Percentiles rank a stretch among this genome's conserved stretches.
phyloP scores from a whole-genome alignment of 2,888 invertebrate species.

The Conchocele bisecta region DNA sequence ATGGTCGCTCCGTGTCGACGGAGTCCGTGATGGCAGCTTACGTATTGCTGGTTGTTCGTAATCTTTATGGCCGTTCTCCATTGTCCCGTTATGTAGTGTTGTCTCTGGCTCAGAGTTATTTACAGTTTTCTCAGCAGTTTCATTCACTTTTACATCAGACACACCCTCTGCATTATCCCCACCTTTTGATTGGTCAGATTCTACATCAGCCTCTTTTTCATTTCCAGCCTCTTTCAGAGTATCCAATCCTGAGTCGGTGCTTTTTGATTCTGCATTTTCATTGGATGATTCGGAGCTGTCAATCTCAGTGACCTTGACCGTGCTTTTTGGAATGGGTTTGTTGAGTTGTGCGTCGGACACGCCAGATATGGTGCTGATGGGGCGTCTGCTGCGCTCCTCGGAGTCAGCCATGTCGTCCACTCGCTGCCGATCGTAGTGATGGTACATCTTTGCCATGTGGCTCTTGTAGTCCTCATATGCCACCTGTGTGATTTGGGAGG shows the following conservation, averaged over 20 bases:
- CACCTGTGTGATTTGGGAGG: no score
- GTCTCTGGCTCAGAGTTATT: slow-evolving; percentile 7
- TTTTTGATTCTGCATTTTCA: slow-evolving; percentile 44
- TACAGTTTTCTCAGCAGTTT: slow-evolving; percentile 5
- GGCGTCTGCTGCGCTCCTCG: slow-evolving; percentile 94
- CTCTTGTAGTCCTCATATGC: slow-evolving; percentile 99
- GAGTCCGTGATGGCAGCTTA: slow-evolving; percentile 57
- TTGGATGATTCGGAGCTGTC: slow-evolving; percentile 48
- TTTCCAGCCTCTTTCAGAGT: slow-evolving; percentile 15
- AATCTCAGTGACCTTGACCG: slow-evolving; percentile 77
- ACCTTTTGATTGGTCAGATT: slow-evolving; percentile 24
- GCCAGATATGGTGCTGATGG: slow-evolving; percentile 97
- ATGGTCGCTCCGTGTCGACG: slow-evolving; percentile 64
- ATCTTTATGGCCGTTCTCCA: slow-evolving; percentile 10
- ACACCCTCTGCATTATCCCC: slow-evolving; percentile 10
- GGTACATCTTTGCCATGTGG: slow-evolving; percentile 96
- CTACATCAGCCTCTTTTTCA: slow-evolving; percentile 33
- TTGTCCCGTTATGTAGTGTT: not conserved
- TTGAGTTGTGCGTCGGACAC: slow-evolving; percentile 64
- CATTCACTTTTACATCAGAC: not conserved
- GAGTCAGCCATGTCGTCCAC: slow-evolving; percentile 98
- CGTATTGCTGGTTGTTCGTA: slow-evolving; percentile 15
- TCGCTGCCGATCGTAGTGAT: slow-evolving; percentile 92
- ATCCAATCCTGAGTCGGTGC: slow-evolving; percentile 41
- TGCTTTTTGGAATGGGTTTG: slow-evolving; percentile 69